phyloP scores from a whole-genome alignment of 2,888 invertebrate genomes.

The Gymnocheta viridis region DNA sequence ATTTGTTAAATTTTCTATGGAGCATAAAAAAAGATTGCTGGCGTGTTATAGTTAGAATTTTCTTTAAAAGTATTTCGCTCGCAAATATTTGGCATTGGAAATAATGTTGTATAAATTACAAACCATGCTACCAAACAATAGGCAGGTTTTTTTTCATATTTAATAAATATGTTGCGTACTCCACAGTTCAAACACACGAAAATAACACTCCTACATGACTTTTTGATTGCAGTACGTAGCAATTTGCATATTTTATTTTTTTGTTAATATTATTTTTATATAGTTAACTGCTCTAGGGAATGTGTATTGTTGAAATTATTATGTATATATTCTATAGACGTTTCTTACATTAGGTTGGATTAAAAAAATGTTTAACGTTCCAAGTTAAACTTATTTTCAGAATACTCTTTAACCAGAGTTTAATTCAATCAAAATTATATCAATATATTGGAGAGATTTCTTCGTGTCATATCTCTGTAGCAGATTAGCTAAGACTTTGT shows the following conservation, averaged over 20 bases:
- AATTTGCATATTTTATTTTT: conserved; percentile 45
- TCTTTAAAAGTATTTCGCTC: conserved; percentile 6
- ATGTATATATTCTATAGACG: no score
- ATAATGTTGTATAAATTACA: conserved; percentile 29
- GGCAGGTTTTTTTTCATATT: not conserved
- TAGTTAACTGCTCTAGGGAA: no score
- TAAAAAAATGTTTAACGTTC: no score
- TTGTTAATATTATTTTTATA: conserved; percentile 1
- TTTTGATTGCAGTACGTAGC: conserved; percentile 58
- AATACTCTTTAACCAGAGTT: no score
- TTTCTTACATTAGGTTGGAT: no score
- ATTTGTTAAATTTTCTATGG: no score
- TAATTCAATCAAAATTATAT: no score
- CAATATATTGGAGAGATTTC: no score
- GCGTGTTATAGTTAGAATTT: conserved; percentile 51
- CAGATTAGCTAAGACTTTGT: no score
- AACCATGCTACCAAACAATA: conserved; percentile 15
- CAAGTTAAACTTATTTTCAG: no score
- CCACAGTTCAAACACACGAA: not conserved
- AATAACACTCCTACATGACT: conserved; percentile 32
- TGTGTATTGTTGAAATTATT: no score
- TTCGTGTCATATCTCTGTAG: no score
- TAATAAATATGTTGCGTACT: not conserved
- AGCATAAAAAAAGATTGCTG: not conserved
- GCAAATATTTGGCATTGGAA: conserved; percentile 38